Base-by-base conservation (phyloP, 2,113 vertebrate species). In the Jacana jacana region DNA sequence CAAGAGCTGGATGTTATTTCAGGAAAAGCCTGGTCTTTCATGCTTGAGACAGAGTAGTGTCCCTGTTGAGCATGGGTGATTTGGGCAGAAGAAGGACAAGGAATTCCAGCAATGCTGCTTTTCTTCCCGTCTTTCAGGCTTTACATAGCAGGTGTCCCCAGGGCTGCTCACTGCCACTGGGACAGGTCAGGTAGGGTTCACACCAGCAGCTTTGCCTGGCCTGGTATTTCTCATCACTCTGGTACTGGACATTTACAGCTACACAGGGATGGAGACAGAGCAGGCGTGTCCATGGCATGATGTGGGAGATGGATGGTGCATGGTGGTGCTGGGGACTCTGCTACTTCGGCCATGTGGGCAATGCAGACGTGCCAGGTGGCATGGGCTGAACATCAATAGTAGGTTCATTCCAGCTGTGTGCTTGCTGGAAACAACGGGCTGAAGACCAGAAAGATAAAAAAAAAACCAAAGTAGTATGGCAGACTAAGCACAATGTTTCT, bases 1-100 rank as follows among this genome's bases (percentile, higher is more conserved):
- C 82, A 65, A 75, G 72, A 88, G 76, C 69, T 94, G 82, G 72
- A 71, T 96, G 89, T 96, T 94, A 89, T 96, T 95, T 95, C 93
- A 91, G 92, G 92, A 97, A 81, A 96, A 88, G 60, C 72, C 79
- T 84, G 86, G 89, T 77, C 77, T 93, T 95, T 97, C 81, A 81
- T 89, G 89, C 86, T 72, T 66, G 52, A 92, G 91, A 87, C 81
- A 76, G 39, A 60, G 69, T 48, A 64, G 30, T 4, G 30, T 86
- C 93, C 83, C 94, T 66, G 58, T 77, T 9, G 9, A 66, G 52
- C 65, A 58, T 68, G 70, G 77, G 48, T 81, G 65, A 81, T 77
- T 70, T 80, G 76, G 73, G 64, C 2, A 4, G 79, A 80, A 91
- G 78, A 91, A 87, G 64, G 79, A 65, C 55, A 70, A 95, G 75